Evolutionary conservation across 2,113 vertebrate species (phyloP).

Genomic region (Neoarius graeffei): DNA sequence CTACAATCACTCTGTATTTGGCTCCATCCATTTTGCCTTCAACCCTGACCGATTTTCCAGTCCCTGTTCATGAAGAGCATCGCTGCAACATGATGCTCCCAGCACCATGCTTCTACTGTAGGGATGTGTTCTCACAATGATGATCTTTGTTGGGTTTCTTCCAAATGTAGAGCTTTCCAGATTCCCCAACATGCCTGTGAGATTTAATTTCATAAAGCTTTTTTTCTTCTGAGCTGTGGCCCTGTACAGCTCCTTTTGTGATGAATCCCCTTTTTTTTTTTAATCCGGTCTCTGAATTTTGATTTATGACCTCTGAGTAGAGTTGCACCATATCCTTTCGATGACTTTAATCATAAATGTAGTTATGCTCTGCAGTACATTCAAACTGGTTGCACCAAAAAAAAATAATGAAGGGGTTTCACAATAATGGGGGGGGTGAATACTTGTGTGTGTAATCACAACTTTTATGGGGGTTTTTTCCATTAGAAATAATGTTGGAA

Average conservation of each 20-base stretch:
- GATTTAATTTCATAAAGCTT: not conserved
- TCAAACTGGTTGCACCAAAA: not conserved
- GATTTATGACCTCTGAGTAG: not conserved
- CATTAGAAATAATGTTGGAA: not conserved
- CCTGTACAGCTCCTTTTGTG: not conserved
- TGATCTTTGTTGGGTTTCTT: not conserved
- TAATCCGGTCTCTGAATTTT: not conserved
- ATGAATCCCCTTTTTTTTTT: not conserved
- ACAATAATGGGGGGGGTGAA: not conserved
- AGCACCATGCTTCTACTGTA: not conserved
- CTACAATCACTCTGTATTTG: not conserved
- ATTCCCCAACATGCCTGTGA: not conserved
- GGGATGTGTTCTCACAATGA: not conserved
- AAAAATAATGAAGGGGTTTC: conserved; percentile 3
- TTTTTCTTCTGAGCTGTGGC: not conserved
- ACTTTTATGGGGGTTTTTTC: not conserved
- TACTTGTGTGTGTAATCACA: not conserved
- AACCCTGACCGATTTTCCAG: not conserved
- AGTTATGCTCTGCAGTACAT: not conserved
- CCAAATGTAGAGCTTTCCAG: not conserved
- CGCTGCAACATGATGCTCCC: not conserved
- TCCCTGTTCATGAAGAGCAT: not conserved
- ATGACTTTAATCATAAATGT: not conserved
- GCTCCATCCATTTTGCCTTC: not conserved
- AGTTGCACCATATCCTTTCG: no score